A percentile compares a stretch with the other conserved stretches of the same genome.
phyloP scores from a whole-genome alignment of 2,797 vertebrate genomes.

The Cyclura pinguis region DNA sequence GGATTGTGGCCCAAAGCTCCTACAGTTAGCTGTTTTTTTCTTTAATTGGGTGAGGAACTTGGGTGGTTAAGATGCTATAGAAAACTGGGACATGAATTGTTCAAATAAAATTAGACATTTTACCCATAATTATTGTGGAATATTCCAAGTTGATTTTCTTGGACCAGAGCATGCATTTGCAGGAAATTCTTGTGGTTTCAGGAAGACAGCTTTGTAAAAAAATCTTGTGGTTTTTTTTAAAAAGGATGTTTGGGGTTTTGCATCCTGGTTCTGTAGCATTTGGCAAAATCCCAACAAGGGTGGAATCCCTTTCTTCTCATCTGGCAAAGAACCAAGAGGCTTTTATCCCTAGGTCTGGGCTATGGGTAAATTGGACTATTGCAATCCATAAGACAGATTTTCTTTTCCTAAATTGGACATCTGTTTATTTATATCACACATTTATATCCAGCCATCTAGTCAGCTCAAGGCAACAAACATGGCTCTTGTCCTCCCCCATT shows the following conservation, averaged over 20 bases:
- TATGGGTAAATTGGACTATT: neutral
- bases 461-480: neutral
- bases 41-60: neutral
- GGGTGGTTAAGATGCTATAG: neutral
- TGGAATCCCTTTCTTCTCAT: neutral
- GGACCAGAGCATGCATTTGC: neutral
- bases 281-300: neutral
- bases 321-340: neutral
- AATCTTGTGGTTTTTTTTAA: neutral
- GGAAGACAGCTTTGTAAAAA: slow-evolving; percentile 34
- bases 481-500: neutral
- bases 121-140: neutral
- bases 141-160: slow-evolving; percentile 12
- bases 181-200: slow-evolving; percentile 26
- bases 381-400: neutral
- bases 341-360: neutral
- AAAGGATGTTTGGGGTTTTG: slow-evolving; percentile 35
- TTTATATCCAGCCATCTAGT: neutral
- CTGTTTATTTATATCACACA: too few relatives aligned
- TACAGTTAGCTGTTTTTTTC: neutral
- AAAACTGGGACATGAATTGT: neutral
- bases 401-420: neutral
- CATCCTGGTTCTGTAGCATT: neutral
- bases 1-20: neutral
- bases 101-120: neutral